Evolutionary conservation across 2,888 invertebrate genomes (phyloP).

Genomic region (Pachycephus smyrnensis): DNA sequence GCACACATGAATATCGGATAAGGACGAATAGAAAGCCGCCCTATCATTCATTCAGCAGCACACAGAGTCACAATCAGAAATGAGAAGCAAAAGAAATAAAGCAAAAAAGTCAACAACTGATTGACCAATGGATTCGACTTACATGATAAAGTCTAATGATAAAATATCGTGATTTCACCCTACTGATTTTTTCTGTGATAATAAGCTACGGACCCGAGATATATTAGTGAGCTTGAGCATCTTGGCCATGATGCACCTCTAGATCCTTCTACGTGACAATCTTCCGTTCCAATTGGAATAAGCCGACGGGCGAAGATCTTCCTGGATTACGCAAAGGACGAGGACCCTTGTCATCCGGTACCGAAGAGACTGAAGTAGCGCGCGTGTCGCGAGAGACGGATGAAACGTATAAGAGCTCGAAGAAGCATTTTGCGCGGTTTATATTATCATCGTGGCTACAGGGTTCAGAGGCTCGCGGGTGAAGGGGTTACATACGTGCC

Average conservation of each 20-base stretch:
- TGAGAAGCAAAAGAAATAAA: neutral
- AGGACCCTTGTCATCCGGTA: neutral
- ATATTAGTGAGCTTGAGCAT: slow-evolving; percentile 57
- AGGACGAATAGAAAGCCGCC: neutral
- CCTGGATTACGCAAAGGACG: neutral
- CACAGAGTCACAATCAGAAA: neutral
- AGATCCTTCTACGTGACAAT: slow-evolving; percentile 29
- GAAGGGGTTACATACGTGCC: neutral
- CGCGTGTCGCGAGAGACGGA: neutral
- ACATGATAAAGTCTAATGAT: neutral
- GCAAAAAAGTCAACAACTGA: neutral
- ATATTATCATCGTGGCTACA: neutral
- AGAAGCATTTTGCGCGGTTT: neutral
- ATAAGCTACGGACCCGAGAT: slow-evolving; percentile 52
- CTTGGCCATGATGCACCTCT: slow-evolving; percentile 53
- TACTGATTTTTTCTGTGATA: neutral
- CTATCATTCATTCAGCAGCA: neutral
- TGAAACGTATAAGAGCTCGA: neutral
- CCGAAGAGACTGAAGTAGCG: neutral
- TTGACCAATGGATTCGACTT: neutral
- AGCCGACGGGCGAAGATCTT: neutral
- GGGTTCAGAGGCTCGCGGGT: neutral
- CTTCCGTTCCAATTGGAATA: neutral
- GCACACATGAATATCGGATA: neutral
- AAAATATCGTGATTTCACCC: neutral